Evolutionary conservation across 2,797 vertebrate genomes (phyloP).

Genomic region (Pristis pectinata): DNA sequence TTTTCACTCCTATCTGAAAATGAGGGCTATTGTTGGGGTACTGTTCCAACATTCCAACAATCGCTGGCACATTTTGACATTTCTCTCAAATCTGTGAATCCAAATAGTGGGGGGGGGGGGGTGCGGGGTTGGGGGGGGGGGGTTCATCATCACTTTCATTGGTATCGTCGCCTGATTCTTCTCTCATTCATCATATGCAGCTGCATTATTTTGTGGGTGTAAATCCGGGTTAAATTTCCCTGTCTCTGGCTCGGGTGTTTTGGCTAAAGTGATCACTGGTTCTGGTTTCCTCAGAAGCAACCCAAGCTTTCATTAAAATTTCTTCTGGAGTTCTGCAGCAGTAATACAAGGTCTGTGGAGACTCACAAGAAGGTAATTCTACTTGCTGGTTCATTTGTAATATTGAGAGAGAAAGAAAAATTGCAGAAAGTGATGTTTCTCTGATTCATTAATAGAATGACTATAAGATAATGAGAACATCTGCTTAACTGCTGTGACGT

Average conservation of each 20-base stretch:
- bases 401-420: neutral
- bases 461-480: constrained; percentile 49
- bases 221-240: neutral
- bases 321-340: neutral
- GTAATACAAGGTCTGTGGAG: neutral
- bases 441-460: constrained; percentile 46
- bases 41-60: neutral
- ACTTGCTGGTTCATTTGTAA: neutral
- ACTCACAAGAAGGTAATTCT: neutral
- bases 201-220: neutral
- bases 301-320: neutral
- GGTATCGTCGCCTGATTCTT: neutral
- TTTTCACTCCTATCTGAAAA: neutral
- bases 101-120: neutral
- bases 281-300: neutral
- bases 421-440: constrained; percentile 28
- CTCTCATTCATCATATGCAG: neutral
- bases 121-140: too few relatives aligned
- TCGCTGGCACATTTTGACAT: neutral
- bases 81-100: neutral
- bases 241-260: neutral
- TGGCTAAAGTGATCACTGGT: neutral
- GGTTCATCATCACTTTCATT: neutral
- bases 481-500: constrained; percentile 50
- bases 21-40: neutral